These are phyloP conservation scores for Prinia subflava DNA, from an alignment of 2,113 vertebrate genomes.

Conservation along the genomic window DNA sequence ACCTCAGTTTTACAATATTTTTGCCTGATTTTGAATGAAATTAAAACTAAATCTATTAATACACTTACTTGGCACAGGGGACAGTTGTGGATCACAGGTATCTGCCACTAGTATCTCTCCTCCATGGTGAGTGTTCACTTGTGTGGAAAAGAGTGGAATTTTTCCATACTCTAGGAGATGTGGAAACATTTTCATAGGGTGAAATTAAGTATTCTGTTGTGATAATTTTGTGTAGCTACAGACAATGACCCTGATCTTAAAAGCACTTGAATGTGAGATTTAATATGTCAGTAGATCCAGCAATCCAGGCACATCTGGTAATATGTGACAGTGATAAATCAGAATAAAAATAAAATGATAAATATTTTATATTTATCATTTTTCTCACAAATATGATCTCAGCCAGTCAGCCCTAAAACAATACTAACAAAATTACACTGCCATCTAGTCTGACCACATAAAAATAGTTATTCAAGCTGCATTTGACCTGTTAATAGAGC, in stretches of 20 bases:
- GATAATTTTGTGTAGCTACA: not conserved
- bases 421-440: not conserved
- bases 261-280: not conserved
- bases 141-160: slow-evolving; percentile 43
- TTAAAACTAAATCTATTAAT: not conserved
- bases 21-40: not conserved
- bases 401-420: not conserved
- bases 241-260: not conserved
- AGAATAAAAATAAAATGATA: not conserved
- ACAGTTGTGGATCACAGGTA: slow-evolving; percentile 80
- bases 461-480: not conserved
- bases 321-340: not conserved
- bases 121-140: slow-evolving; percentile 39
- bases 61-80: slow-evolving; percentile 65
- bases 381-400: not conserved
- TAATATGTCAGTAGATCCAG: not conserved
- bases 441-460: not conserved
- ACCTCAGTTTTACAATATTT: not conserved
- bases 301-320: not conserved
- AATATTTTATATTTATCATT: not conserved
- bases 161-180: slow-evolving; percentile 66
- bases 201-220: not conserved
- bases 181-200: not conserved
- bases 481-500: not conserved
- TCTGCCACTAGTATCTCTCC: slow-evolving; percentile 83